Evolutionary conservation across 2,113 vertebrate species (phyloP).

Genomic region (Actenoides hombroni): DNA sequence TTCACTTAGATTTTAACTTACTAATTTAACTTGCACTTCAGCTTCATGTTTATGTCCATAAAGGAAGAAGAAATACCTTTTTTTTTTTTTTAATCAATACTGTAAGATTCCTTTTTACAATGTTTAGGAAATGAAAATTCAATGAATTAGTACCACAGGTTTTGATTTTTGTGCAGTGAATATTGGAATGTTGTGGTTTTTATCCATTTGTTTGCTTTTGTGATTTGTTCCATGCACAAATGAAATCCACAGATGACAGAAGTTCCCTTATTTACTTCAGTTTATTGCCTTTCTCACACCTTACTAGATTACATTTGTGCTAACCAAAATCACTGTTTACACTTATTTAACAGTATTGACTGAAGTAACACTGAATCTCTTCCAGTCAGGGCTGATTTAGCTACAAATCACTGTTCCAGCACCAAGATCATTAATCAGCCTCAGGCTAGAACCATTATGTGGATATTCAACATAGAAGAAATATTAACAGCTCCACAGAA

Average conservation of each 20-base stretch:
- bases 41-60: neutral
- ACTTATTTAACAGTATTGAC: constrained; percentile 76
- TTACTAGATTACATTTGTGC: constrained; percentile 38
- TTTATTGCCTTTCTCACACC: constrained; percentile 40
- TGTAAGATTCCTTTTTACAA: constrained; percentile 35
- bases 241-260: constrained; percentile 8
- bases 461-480: constrained; percentile 69
- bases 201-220: neutral
- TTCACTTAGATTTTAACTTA: neutral
- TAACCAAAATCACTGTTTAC: constrained; percentile 57
- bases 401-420: constrained; percentile 75
- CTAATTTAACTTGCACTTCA: neutral
- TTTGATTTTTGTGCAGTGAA: constrained; percentile 29
- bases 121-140: constrained; percentile 48
- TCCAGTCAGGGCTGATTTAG: constrained; percentile 69
- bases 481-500: constrained; percentile 70
- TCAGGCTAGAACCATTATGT: constrained; percentile 73
- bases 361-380: constrained; percentile 64
- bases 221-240: constrained; percentile 10
- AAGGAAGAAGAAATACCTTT: neutral
- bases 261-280: constrained; percentile 55
- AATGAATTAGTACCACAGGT: neutral
- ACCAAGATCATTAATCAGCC: constrained; percentile 76
- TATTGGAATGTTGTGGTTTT: neutral
- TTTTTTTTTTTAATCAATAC: neutral